Conservation (phyloP, 2,113 vertebrate genomes). For the Elephantulus edwardii region DNA sequence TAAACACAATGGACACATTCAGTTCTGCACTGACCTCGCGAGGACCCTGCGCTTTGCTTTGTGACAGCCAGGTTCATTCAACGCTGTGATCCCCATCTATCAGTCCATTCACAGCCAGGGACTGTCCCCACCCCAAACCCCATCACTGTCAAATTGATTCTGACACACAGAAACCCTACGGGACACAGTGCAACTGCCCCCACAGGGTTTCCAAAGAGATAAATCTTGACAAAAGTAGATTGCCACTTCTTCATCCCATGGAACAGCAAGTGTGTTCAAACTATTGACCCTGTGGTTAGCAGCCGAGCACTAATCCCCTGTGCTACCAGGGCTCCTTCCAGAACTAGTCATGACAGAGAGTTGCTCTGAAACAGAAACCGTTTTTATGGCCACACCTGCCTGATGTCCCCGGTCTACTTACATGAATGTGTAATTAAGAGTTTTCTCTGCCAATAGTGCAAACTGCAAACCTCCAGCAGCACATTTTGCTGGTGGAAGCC, state of each 20-base stretch:
- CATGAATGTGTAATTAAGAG: conserved; percentile 10
- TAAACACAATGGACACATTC: conserved; percentile 64
- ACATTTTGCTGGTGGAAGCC: not conserved
- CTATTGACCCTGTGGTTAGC: not conserved
- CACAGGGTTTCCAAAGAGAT: no score
- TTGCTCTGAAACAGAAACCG: conserved; percentile 48
- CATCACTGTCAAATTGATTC: not conserved
- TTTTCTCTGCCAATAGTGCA: conserved; percentile 15
- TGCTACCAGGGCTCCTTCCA: not conserved
- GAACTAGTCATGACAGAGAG: conserved; percentile 40
- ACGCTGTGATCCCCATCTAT: conserved; percentile 43
- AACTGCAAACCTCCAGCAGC: conserved; percentile 38
- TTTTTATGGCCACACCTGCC: conserved; percentile 65
- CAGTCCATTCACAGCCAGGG: conserved; percentile 28
- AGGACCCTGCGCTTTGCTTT: conserved; percentile 24
- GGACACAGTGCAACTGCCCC: no score
- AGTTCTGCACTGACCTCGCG: conserved; percentile 13
- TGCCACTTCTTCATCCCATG: not conserved
- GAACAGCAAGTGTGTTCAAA: not conserved
- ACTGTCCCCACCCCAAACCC: not conserved
- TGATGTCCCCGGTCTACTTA: conserved; percentile 28
- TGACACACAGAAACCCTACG: not conserved
- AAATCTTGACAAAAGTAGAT: not conserved
- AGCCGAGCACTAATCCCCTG: not conserved
- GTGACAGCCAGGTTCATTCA: conserved; percentile 34